Evolutionary conservation across 2,113 vertebrate species (phyloP), one percentile per base, ranked within the genome.

Genomic region (Dicerorhinus sumatrensis): DNA sequence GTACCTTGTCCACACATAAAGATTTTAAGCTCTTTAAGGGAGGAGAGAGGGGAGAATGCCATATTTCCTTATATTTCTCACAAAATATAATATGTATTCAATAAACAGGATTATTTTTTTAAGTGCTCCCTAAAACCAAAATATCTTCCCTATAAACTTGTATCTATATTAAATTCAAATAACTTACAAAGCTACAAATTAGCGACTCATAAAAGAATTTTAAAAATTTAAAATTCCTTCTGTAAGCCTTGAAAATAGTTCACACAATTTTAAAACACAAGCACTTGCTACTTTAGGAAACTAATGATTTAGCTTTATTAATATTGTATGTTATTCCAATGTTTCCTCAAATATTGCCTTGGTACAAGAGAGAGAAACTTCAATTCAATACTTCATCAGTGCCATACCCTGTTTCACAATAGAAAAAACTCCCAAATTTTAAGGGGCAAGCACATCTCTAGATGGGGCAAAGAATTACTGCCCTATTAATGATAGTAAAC

Each of bases 121-220:
- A 86, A 92, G 73, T 21, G 17, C 4, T 31, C 72, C 79, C 62
- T 82, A 85, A 75, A 65, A 63, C 25, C 62, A 93, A 91, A 91
- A 39, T 54, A 63, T 9, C n/a, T 62, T 51, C 81, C 54, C 20
- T 42, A 48, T 60, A 76, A 65, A 56, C 7, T 23, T 95, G 27
- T 39, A 54, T 69, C 46, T 70, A 58, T 60, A 56, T 27, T 72
- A 94, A 84, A 84, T 46, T 79, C 72, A 93, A 77, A 33, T 29
- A 92, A 92, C 63, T 86, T 67, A 86, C 51, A 96, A 87, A 79
- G 9, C 36, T 80, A 70, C 58, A 88, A 85, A 92, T 75, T 92
- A 91, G 1, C 69, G 39, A 85, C 33, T 86, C 54, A 77, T 60
- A 92, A 67, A 88, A 42, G 23, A 96, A 67, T 48, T n/a, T 60